Evolutionary conservation across 1,140 invertebrate genomes (phyloP).

Genomic region (Euura saliciscinereae): DNA sequence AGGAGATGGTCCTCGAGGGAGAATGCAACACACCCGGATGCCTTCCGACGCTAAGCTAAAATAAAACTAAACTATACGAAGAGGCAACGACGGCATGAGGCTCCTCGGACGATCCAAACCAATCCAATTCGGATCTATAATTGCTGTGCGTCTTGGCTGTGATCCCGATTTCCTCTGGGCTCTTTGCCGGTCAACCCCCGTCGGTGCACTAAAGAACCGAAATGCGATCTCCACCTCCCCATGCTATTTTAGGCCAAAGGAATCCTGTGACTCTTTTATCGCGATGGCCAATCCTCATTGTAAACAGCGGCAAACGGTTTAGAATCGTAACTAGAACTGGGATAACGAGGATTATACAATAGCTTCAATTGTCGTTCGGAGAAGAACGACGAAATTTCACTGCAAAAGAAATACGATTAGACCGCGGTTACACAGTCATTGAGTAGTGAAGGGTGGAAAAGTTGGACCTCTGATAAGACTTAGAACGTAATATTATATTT

Average conservation of each 20-base stretch:
- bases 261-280: slow-evolving; percentile 45
- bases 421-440: too few relatives aligned
- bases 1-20: slow-evolving; percentile 40
- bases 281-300: slow-evolving; percentile 28
- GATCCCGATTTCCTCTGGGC: slow-evolving; percentile 52
- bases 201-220: slow-evolving; percentile 43
- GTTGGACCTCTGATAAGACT: too few relatives aligned
- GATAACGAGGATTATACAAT: neutral
- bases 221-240: slow-evolving; percentile 57
- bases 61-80: slow-evolving; percentile 53
- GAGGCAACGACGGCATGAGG: slow-evolving; percentile 24
- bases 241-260: slow-evolving; percentile 54
- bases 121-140: slow-evolving; percentile 59
- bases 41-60: slow-evolving; percentile 55
- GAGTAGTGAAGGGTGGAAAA: too few relatives aligned
- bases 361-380: too few relatives aligned
- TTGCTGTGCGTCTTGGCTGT: slow-evolving; percentile 54
- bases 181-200: slow-evolving; percentile 45
- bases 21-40: slow-evolving; percentile 54
- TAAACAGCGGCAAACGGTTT: slow-evolving; percentile 36
- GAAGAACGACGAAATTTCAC: too few relatives aligned
- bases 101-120: slow-evolving; percentile 50
- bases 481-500: too few relatives aligned
- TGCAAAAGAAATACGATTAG: too few relatives aligned
- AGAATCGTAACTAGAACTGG: neutral